Evolutionary conservation across 2,888 invertebrate genomes (phyloP), one percentile per base, ranked within the genome.

Genomic region (Ormyrus nitidulus): DNA sequence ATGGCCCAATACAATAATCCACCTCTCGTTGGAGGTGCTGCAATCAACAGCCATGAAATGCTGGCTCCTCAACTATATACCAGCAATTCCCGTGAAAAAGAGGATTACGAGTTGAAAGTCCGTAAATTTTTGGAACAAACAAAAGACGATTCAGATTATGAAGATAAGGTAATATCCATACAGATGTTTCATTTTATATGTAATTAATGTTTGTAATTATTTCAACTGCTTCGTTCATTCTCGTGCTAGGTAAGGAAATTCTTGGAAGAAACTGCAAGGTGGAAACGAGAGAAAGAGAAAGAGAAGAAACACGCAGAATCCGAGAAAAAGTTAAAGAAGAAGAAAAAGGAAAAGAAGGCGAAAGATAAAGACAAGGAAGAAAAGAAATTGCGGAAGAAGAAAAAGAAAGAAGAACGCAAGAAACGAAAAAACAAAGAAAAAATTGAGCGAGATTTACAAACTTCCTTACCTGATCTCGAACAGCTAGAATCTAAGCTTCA

Each of bases 101-200:
- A 90, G 78, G 91, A 91, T 66, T 95, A 95, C 86, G 95, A 95
- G 85, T 87, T 93, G 48, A 94, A 94, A 91, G 95, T 96, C 4
- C 92, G 94, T 11, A 94, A 94, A 85, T 96, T 96, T 90, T 90
- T 96, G 83, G 95, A 95, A 85, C 95, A 95, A 91, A 95, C 95
- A 3, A 95, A 95, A 89, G 95, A 95, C 84, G 96, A 96, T 87
- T 95, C 96, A 0, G 96, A 96, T 89, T 97, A 96, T 86, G 96
- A 96, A 89, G 95, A 95, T 81, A 96, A 95, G 87, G 90, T 88
- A 83, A 83, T 34, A 34, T 34, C 4, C 3, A 2, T 34, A 34
- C 34, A 34, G 34, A 34, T 34, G 3, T 34, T 34, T 34, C 34
- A 34, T 34, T 34, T 4, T 34, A 34, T 2, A 34, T 34, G 34